Base-by-base conservation (phyloP, 2,888 invertebrate species). In the Lydus trimaculatus region DNA sequence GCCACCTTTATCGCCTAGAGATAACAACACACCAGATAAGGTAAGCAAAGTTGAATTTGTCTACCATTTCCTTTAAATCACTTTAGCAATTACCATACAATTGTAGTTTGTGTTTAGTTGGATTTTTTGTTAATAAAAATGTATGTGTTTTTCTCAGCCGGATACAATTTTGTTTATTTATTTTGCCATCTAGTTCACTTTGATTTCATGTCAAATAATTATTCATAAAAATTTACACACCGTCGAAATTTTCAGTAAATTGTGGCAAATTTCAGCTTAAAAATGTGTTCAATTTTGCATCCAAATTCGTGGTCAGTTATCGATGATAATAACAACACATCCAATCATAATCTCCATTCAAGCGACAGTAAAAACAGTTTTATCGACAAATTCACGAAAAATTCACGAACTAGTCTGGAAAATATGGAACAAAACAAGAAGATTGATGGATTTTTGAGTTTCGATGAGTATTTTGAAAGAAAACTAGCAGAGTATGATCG, bases 11-110 rank as follows among this genome's bases (percentile, higher is more conserved):
- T 84, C 84, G n/a, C 84, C 84, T 0, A 78, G 84, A 65, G 82
- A 83, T 63, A 82, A 81, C 68, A 80, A 74, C 66, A 82, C 83
- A 13, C 82, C 83, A 52, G 84, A 84, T 74, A 84, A 84, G 81
- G 85, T 84, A 76, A 78, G 77, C 4, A 28, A 3, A 4, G 28
- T 4, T 4, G 4, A 28, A 28, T 28, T 43, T 43, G 39, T 17
- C n/a, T n/a, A n/a, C n/a, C n/a, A n/a, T n/a, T n/a, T n/a, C n/a
- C n/a, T n/a, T n/a, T n/a, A n/a, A n/a, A n/a, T n/a, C n/a, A n/a
- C n/a, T n/a, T n/a, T n/a, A n/a, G 33, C 33, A 39, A 17, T 43
- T 43, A 43, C 39, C 39, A 8, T 43, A n/a, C 39, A 43, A 43
- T 43, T 43, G 39, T 17, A 43, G 4, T 43, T 39, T 43, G 17